Percentiles rank a stretch among this genome's conserved stretches.
These are phyloP conservation scores for Agrochola litura DNA, from an alignment of 2,888 invertebrate genomes.

Conservation along the genomic window DNA sequence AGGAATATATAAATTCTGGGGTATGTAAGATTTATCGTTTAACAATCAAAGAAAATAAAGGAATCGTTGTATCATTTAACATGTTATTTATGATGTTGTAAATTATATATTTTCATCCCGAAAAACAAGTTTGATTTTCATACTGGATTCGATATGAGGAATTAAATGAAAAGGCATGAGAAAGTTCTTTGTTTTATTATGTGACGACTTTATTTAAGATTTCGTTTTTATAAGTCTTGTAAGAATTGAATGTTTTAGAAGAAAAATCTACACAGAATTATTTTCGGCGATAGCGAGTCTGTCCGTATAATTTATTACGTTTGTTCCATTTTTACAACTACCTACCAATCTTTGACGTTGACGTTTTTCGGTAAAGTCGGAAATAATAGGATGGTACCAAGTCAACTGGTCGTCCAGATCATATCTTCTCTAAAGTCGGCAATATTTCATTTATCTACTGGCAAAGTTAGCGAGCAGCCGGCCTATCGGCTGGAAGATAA, in stretches of 20 bases:
- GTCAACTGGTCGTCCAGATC: background rate
- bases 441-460: no score
- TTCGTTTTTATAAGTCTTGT: background rate
- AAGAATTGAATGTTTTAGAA: background rate
- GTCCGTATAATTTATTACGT: background rate
- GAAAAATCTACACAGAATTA: background rate
- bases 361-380: background rate
- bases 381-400: background rate
- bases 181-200: slow-evolving; percentile 18
- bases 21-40: slow-evolving; percentile 32
- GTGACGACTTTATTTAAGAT: background rate
- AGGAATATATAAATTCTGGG: slow-evolving; percentile 15
- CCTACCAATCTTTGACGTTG: background rate
- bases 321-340: background rate
- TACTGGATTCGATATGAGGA: slow-evolving; percentile 5
- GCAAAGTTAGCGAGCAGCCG: no score
- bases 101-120: slow-evolving; percentile 23
- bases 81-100: slow-evolving; percentile 49
- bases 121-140: slow-evolving; percentile 46
- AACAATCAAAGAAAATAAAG: slow-evolving; percentile 35
- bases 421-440: no score
- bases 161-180: background rate
- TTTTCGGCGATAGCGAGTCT: no score
- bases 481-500: no score
- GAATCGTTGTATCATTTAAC: slow-evolving; percentile 15